Conservation (phyloP, 2,888 invertebrate genomes). For the Pyralis farinalis region DNA sequence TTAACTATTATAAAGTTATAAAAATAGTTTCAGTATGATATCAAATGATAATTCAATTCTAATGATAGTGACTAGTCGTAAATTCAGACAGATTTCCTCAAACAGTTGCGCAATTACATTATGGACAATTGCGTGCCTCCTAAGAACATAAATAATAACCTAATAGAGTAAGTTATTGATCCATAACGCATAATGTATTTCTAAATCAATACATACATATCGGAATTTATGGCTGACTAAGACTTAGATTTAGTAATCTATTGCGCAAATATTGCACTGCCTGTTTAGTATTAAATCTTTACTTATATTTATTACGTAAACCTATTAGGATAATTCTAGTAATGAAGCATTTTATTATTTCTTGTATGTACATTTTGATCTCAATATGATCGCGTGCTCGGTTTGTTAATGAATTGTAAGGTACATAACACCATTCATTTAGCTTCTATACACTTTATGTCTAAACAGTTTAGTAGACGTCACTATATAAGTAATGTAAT, state of each 20-base stretch:
- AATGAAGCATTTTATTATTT: constrained; percentile 38
- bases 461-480: constrained; percentile 57
- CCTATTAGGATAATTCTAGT: constrained; percentile 41
- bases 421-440: constrained; percentile 78
- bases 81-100: background rate
- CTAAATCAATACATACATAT: constrained; percentile 51
- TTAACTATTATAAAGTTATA: too few species aligned
- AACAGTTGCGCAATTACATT: constrained; percentile 20
- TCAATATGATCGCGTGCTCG: constrained; percentile 76
- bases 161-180: background rate
- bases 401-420: constrained; percentile 69
- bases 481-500: constrained; percentile 32
- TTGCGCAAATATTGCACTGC: constrained; percentile 73
- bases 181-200: constrained; percentile 10
- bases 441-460: constrained; percentile 75
- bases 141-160: constrained; percentile 3
- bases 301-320: constrained; percentile 31
- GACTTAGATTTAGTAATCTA: constrained; percentile 40
- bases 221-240: constrained; percentile 52
- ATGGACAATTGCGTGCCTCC: constrained; percentile 16
- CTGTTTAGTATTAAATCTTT: constrained; percentile 60
- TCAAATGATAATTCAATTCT: too few species aligned
- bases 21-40: too few species aligned
- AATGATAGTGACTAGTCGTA: too few species aligned
- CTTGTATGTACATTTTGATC: constrained; percentile 78